phyloP scores from a whole-genome alignment of 2,797 vertebrate genomes.

The Danio aesculapii region DNA sequence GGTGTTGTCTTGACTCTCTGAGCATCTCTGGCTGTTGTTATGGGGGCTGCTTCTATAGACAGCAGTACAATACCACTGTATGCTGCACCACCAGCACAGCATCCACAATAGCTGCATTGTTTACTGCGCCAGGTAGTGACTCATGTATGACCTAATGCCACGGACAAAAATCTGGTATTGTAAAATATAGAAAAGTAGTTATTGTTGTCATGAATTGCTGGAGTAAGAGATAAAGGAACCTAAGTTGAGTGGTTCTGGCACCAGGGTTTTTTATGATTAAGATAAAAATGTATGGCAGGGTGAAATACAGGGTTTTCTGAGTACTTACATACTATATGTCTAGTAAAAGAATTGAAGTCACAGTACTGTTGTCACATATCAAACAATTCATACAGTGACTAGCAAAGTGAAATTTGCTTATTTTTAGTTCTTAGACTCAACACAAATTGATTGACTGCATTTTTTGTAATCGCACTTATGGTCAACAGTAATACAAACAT shows the following conservation, averaged over 20 bases:
- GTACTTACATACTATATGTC: too few species aligned
- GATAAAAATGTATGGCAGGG: neutral
- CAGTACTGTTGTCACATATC: too few species aligned
- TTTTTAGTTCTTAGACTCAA: too few species aligned
- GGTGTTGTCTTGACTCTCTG: conserved; percentile 29
- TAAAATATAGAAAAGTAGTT: conserved; percentile 63
- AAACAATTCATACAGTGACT: too few species aligned
- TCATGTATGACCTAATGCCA: conserved; percentile 79
- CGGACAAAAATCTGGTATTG: conserved; percentile 58
- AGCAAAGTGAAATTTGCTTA: too few species aligned
- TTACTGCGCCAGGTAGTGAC: conserved; percentile 80
- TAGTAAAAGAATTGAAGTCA: too few species aligned
- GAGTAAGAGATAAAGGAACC: conserved; percentile 21
- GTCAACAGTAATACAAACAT: too few species aligned
- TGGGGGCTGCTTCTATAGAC: conserved; percentile 47
- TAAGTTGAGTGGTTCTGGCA: conserved; percentile 16
- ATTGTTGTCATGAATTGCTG: conserved; percentile 37
- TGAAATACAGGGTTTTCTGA: too few species aligned
- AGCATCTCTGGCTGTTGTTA: conserved; percentile 62
- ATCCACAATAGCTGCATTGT: conserved; percentile 79
- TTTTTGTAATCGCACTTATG: too few species aligned
- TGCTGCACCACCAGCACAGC: conserved; percentile 67
- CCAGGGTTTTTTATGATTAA: neutral
- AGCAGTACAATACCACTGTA: conserved; percentile 76
- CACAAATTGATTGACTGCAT: too few species aligned